Evolutionary conservation across 2,797 vertebrate genomes (phyloP).

Genomic region (Simalia tracyae): DNA sequence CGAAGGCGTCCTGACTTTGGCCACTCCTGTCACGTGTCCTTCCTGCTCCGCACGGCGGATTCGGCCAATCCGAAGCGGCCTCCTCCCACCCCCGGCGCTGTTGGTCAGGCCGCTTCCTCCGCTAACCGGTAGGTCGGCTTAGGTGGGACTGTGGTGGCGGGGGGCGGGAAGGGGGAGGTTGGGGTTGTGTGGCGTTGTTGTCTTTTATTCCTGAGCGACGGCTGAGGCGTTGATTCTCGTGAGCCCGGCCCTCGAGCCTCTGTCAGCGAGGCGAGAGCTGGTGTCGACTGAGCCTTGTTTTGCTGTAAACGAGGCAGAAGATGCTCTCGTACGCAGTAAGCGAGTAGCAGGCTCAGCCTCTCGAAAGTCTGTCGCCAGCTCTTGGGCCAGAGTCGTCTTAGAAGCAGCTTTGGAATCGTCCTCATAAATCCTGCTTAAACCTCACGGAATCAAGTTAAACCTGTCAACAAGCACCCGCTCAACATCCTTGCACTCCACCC

Average conservation of each 20-base stretch:
- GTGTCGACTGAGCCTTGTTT: background rate
- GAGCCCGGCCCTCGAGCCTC: background rate
- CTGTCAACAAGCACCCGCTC: background rate
- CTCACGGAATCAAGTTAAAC: background rate
- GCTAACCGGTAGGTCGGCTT: background rate
- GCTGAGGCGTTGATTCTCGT: background rate
- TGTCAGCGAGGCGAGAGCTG: background rate
- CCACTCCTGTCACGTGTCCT: background rate
- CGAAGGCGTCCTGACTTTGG: background rate
- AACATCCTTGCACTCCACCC: background rate
- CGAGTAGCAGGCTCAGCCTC: background rate
- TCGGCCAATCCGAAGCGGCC: too few relatives aligned
- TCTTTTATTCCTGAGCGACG: background rate
- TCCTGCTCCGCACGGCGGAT: too few relatives aligned
- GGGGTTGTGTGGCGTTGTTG: background rate
- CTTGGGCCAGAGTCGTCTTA: background rate
- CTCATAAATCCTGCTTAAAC: background rate
- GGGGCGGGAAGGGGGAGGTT: background rate
- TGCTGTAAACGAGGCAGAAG: background rate
- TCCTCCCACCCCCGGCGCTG: background rate
- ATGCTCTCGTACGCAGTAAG: background rate
- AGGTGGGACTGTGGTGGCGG: background rate
- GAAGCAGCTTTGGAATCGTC: background rate
- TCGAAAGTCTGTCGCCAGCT: background rate
- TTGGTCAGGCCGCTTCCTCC: background rate